phyloP scores from a whole-genome alignment of 2,888 invertebrate species.

The Conus canariensis region DNA sequence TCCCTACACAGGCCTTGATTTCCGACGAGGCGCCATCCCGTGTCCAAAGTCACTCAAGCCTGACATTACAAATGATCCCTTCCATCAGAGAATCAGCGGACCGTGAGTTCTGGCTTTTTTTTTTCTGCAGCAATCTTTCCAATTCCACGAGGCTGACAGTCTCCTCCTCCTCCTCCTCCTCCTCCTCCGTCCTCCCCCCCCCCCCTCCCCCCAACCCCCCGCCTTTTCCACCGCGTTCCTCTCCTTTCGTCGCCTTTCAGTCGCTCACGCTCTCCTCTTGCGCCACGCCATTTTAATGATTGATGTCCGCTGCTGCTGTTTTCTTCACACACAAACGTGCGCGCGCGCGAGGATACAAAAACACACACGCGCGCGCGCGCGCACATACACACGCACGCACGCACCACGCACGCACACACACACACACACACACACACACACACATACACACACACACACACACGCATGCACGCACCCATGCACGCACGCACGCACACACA shows the following conservation, averaged over 20 bases:
- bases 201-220: background rate
- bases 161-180: no score
- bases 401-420: background rate
- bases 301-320: background rate
- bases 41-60: background rate
- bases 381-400: background rate
- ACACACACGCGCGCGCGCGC: no score
- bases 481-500: no score
- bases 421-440: no score
- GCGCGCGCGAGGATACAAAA: no score
- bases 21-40: background rate
- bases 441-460: no score
- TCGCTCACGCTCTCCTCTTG: background rate
- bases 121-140: background rate
- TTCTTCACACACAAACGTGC: no score
- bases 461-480: no score
- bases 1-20: no score
- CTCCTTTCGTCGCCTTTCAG: background rate
- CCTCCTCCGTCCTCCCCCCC: no score
- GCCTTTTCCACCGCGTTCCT: background rate
- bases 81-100: background rate
- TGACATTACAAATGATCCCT: no score
- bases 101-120: background rate
- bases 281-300: background rate
- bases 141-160: no score